Base-by-base conservation (phyloP, 2,113 vertebrate genomes). In the Cheilinus undulatus region DNA sequence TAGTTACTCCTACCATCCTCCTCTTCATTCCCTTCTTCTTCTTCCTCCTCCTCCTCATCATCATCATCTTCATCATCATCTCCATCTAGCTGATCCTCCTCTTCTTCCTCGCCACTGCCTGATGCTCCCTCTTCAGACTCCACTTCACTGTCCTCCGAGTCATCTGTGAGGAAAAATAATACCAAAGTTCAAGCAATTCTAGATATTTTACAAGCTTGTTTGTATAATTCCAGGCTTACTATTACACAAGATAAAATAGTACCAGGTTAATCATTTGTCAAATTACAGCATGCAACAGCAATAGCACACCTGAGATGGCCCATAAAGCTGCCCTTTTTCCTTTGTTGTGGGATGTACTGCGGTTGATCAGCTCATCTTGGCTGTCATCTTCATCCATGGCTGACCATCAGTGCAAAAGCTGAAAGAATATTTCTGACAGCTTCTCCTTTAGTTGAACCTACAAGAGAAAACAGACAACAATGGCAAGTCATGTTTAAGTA, bases 301-400 rank as follows among this genome's bases (percentile, higher is more conserved):
- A 70, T 6, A 45, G 8, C 1, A n/a, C 72, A 97, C 97, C 97
- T 13, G 95, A 95, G 69, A 95, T 88, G 42, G 92, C 77, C 1
- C 67, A 73, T 0, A 89, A 7, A 7, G 85, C 56, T n/a, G 89
- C 90, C 43, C 80, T 89, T 23, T 76, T 95, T 48, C 85, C 91
- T 89, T 93, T 95, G 34, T 90, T 87, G 1, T 90, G 80, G 0
- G 92, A 91, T 0, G 92, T 64, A 13, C 91, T 95, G 56, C 49
- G 92, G 84, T 94, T 95, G 76, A 96, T 93, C 64, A 94, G 92
- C 64, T 99, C 95, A 8, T 99, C 96, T 84, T 96, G 95, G 85
- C 93, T 98, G 89, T 98, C 95, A 17, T 95, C 93, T 11, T 96
- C 96, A 73, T 96, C 97, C 98, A 99, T 99, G 86, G 79, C 80